phyloP scores from a whole-genome alignment of 2,113 vertebrate genomes.

The Chiloscyllium plagiosum region DNA sequence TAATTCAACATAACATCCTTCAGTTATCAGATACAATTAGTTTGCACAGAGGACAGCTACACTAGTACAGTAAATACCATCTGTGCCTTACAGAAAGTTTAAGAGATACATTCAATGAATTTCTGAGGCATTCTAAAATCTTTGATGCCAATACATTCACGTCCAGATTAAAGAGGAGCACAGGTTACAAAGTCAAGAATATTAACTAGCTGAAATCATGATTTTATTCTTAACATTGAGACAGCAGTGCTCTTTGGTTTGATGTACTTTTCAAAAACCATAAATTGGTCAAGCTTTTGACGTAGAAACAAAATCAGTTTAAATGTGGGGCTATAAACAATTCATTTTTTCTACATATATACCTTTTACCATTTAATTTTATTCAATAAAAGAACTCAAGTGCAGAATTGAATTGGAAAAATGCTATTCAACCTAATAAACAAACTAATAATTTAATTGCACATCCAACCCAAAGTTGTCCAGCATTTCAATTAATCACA shows the following conservation, averaged over 20 bases:
- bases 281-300: neutral
- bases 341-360: neutral
- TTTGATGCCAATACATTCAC: neutral
- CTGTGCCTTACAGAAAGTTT: neutral
- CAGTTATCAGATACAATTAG: neutral
- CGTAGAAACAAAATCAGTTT: neutral
- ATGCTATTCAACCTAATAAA: neutral
- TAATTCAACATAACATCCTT: neutral
- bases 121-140: neutral
- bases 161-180: neutral
- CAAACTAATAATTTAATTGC: neutral
- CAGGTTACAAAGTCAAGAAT: neutral
- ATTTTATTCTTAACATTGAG: neutral
- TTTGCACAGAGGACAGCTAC: neutral
- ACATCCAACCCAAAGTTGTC: neutral
- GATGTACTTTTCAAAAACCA: neutral
- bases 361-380: neutral
- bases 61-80: neutral
- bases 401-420: neutral
- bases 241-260: neutral
- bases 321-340: neutral
- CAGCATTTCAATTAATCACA: neutral
- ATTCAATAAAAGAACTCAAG: neutral
- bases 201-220: neutral
- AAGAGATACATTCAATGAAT: no score